Base-by-base conservation (phyloP, 2,113 vertebrate genomes). In the Laticauda laticaudata region DNA sequence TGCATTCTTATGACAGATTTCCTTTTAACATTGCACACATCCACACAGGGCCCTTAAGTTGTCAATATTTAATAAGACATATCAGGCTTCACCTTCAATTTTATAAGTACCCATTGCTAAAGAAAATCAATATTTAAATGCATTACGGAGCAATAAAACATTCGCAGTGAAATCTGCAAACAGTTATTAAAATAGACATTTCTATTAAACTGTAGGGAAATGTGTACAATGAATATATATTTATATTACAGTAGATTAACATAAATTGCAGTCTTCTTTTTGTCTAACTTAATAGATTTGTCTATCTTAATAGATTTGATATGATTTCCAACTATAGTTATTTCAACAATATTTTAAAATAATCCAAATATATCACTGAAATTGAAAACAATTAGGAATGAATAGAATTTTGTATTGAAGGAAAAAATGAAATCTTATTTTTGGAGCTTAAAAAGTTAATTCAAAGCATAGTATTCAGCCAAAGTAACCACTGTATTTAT, bases 11-110 rank as follows among this genome's bases (percentile, higher is more conserved):
- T 85, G 45, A 61, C 4, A 0, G 34, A 91, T 3, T 34, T 12
- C 23, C 24, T n/a, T 3, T 90, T 51, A 94, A 93, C 95, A 95
- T 51, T 75, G 54, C 21, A 93, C 39, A 34, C 20, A 6, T 3
- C 91, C 87, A 3, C 85, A 69, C 9, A 90, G 39, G 87, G 26
- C 18, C 39, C 69, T 85, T 94, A 56, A 94, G 93, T 94, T 91
- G n/a, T 45, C 93, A 94, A 2, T 85, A 91, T 92, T 91, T 94
- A 95, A 94, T 91, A 91, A 64, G 48, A 88, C 3, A 54, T 0
- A 2, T 92, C n/a, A 90, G 85, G 23, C 20, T 91, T 93, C 56
- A 94, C 53, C 92, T 93, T 93, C 59, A 95, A 61, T 94, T 93
- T 15, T 0, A 4, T 88, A 91, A 93, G 24, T 51, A 9, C 93